These are phyloP conservation scores for Micrastur ruficollis DNA, from an alignment of 2,797 vertebrate genomes.

Conservation along the genomic window DNA sequence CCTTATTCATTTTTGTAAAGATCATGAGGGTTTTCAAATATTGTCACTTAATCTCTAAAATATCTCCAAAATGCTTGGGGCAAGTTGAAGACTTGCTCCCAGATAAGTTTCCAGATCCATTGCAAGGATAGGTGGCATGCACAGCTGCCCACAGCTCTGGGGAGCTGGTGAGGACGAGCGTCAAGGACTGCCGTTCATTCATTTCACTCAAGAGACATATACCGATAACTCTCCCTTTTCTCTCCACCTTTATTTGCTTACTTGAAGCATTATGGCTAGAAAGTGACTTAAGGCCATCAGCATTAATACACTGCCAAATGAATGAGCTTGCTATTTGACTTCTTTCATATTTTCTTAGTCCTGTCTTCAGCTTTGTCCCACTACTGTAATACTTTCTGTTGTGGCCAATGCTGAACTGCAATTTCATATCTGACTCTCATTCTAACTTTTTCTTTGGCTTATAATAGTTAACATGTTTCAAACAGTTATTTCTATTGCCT, in stretches of 20 bases:
- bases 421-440: background rate
- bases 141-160: background rate
- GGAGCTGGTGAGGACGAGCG: background rate
- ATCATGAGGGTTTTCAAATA: background rate
- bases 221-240: background rate
- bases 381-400: background rate
- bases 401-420: background rate
- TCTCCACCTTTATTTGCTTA: background rate
- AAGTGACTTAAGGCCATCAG: background rate
- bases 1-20: background rate
- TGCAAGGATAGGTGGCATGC: background rate
- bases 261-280: background rate
- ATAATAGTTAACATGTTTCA: background rate
- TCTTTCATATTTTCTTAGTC: background rate
- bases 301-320: background rate
- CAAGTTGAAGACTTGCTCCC: background rate
- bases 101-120: background rate
- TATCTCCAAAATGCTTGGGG: background rate
- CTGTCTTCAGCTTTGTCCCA: background rate
- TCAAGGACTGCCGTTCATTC: background rate
- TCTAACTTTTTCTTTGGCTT: background rate
- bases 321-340: background rate
- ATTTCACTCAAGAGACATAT: background rate
- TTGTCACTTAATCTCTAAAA: background rate
- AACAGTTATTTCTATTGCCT: background rate